These are phyloP conservation scores for Autographa gamma DNA, from an alignment of 2,888 invertebrate genomes.

Conservation along the genomic window DNA sequence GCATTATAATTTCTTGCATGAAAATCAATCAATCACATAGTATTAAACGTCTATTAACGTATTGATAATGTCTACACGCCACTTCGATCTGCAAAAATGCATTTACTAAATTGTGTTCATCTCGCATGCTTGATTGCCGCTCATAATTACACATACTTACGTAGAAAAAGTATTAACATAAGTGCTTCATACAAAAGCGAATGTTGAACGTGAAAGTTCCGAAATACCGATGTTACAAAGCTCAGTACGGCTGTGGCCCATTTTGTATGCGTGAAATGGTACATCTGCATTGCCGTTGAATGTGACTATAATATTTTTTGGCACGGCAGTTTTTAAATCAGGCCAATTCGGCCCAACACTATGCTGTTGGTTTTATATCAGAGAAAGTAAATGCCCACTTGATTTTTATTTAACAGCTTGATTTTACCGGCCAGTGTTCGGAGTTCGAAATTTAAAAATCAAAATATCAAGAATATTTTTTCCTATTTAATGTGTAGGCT, in stretches of 20 bases:
- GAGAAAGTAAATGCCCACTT: background rate
- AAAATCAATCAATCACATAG: constrained; percentile 10
- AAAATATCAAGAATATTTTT: no score
- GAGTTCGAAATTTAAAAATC: no score
- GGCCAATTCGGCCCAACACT: constrained; percentile 63
- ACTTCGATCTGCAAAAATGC: constrained; percentile 23
- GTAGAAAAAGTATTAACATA: constrained; percentile 30
- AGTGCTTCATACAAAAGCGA: constrained; percentile 25
- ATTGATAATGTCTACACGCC: constrained; percentile 27
- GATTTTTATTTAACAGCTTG: no score
- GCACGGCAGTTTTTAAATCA: constrained; percentile 74
- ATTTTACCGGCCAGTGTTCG: no score
- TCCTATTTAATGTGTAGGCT: no score
- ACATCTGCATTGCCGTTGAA: constrained; percentile 84
- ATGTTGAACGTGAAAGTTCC: constrained; percentile 38
- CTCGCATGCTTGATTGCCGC: constrained; percentile 42
- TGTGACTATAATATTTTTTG: constrained; percentile 77
- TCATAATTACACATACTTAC: constrained; percentile 29
- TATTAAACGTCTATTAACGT: constrained; percentile 15
- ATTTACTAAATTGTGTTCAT: constrained; percentile 31
- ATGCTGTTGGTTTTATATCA: constrained; percentile 37
- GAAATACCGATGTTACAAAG: constrained; percentile 41
- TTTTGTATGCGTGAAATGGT: constrained; percentile 79
- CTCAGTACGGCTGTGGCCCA: constrained; percentile 62
- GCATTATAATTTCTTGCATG: background rate